Percentiles rank a stretch among this genome's conserved stretches.
These are phyloP conservation scores for Parapristionchus giblindavisi DNA, from an alignment of 2,888 invertebrate species.

Conservation along the genomic window DNA sequence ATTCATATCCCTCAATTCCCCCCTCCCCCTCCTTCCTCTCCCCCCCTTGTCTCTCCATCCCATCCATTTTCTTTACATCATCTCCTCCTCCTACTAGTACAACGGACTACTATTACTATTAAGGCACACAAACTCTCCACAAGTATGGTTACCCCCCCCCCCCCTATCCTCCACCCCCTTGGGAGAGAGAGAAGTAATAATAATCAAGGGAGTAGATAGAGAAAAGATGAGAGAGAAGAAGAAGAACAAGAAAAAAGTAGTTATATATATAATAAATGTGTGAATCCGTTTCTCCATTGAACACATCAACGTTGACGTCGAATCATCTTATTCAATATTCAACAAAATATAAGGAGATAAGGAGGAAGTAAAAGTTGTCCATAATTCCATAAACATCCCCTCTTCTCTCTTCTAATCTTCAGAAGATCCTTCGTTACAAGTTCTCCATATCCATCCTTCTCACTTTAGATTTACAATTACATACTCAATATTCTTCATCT, in stretches of 20 bases:
- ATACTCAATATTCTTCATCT: no score
- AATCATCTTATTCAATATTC: no score
- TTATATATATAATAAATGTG: not conserved
- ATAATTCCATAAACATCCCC: no score
- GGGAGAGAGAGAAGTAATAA: not conserved
- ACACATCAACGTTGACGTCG: not conserved
- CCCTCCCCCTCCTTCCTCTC: not conserved
- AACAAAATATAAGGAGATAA: not conserved
- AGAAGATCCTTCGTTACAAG: no score
- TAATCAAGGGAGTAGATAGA: not conserved
- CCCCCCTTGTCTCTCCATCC: not conserved
- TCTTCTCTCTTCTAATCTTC: no score
- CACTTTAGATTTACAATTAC: no score
- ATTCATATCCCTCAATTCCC: not conserved
- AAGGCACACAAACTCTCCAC: no score
- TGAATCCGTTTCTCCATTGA: not conserved
- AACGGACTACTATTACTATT: not conserved
- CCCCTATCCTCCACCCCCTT: slow-evolving; percentile 5
- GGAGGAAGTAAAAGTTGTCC: not conserved
- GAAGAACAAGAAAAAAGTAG: not conserved
- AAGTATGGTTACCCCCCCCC: not conserved
- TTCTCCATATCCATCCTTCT: no score
- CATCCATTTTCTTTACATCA: not conserved
- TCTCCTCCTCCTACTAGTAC: slow-evolving; percentile 10
- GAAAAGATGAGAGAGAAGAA: no score